phyloP scores from a whole-genome alignment of 2,888 invertebrate species.

The Dascillus cervinus region DNA sequence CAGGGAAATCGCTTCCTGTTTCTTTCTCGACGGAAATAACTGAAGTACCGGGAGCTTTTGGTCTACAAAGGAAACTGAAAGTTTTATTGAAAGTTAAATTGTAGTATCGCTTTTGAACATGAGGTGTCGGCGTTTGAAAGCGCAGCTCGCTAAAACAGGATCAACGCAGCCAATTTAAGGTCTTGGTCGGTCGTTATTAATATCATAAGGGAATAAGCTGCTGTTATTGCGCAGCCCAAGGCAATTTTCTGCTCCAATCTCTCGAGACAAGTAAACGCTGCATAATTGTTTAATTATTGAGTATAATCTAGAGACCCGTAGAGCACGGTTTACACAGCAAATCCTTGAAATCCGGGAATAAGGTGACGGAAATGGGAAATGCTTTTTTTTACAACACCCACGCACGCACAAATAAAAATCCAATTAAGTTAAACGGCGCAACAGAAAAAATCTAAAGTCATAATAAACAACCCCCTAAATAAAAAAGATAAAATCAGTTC shows the following conservation, averaged over 20 bases:
- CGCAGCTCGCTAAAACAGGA: too few relatives aligned
- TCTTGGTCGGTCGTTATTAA: constrained; percentile 36
- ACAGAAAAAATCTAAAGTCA: constrained; percentile 34
- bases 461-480: constrained; percentile 35
- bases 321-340: constrained; percentile 23
- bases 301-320: constrained; percentile 38
- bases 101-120: too few relatives aligned
- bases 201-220: constrained; percentile 45
- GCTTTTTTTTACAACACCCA: constrained; percentile 1
- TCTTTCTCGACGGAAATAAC: too few relatives aligned
- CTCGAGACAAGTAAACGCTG: constrained; percentile 41
- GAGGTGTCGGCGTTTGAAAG: too few relatives aligned
- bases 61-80: too few relatives aligned
- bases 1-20: too few relatives aligned
- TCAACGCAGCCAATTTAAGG: too few relatives aligned
- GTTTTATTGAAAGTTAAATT: too few relatives aligned
- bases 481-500: constrained; percentile 26
- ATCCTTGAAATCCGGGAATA: too few relatives aligned
- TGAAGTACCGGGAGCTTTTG: too few relatives aligned
- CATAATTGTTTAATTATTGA: constrained; percentile 46
- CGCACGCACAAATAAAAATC: constrained; percentile 32
- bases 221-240: constrained; percentile 41
- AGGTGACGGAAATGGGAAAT: too few relatives aligned
- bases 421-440: constrained; percentile 37
- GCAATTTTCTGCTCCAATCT: constrained; percentile 39